These are phyloP conservation scores for Kradibia gibbosae DNA, from an alignment of 1,140 invertebrate species.

Conservation along the genomic window DNA sequence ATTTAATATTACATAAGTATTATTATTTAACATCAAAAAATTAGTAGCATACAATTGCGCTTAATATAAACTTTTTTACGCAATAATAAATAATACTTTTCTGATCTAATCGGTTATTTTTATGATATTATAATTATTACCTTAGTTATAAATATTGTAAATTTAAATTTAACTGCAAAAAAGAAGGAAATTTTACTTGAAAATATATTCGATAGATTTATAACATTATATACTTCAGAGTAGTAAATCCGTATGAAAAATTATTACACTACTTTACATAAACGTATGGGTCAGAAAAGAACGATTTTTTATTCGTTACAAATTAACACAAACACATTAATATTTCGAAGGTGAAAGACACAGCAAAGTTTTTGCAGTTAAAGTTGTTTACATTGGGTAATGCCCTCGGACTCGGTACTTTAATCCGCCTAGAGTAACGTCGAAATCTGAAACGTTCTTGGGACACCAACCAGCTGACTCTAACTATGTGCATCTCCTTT, in stretches of 20 bases:
- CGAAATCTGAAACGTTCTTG: constrained; percentile 72
- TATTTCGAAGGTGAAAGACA: neutral
- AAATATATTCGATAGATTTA: neutral
- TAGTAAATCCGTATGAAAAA: constrained; percentile 25
- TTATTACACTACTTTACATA: neutral
- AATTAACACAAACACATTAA: neutral
- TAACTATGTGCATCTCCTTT: constrained; percentile 40
- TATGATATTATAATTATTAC: too few species aligned
- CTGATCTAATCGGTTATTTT: too few species aligned
- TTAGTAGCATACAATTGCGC: too few species aligned
- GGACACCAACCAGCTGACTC: constrained; percentile 67
- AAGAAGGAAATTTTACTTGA: neutral
- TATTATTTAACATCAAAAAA: too few species aligned
- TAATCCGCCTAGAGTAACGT: constrained; percentile 73
- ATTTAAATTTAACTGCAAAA: neutral
- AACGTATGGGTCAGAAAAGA: neutral
- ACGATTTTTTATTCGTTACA: constrained; percentile 8
- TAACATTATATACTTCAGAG: neutral
- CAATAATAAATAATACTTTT: too few species aligned
- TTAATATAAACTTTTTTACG: too few species aligned
- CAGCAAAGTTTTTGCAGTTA: neutral
- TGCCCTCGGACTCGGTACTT: constrained; percentile 64
- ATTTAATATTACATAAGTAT: too few species aligned
- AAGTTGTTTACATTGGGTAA: constrained; percentile 59
- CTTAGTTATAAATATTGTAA: too few species aligned